These are phyloP conservation scores for Tenrec ecaudatus DNA, from an alignment of 2,113 vertebrate species.

Conservation along the genomic window DNA sequence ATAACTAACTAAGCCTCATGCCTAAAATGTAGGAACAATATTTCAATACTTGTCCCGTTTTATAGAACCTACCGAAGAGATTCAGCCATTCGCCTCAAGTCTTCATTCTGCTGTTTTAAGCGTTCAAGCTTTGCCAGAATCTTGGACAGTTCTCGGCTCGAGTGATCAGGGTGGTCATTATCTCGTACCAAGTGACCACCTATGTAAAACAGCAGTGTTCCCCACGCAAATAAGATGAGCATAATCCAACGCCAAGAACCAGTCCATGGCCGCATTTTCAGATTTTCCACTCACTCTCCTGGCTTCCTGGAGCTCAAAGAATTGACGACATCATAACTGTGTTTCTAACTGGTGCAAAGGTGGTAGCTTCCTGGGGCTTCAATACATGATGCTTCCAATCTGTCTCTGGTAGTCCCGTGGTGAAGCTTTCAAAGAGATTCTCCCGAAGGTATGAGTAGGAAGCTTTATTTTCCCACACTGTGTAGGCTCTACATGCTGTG, in stretches of 20 bases:
- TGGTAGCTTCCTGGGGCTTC: slow-evolving; percentile 74
- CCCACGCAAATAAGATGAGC: slow-evolving; percentile 99
- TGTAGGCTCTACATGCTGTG: slow-evolving; percentile 82
- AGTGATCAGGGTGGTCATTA: slow-evolving; percentile 96
- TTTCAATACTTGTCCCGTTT: not conserved
- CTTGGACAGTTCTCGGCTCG: slow-evolving; percentile 97
- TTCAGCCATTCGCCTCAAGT: slow-evolving; percentile 97
- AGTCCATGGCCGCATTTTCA: slow-evolving; percentile 99
- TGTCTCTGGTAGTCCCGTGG: slow-evolving; percentile 54
- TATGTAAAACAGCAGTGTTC: slow-evolving; percentile 98
- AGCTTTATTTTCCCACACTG: slow-evolving; percentile 72
- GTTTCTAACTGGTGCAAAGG: slow-evolving; percentile 68
- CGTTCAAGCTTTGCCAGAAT: slow-evolving; percentile 98
- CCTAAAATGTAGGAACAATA: slow-evolving; percentile 30
- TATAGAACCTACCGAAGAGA: slow-evolving; percentile 93
- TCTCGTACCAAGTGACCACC: slow-evolving; percentile 98
- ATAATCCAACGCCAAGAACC: slow-evolving; percentile 99
- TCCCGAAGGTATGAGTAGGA: slow-evolving; percentile 60
- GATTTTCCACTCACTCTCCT: slow-evolving; percentile 85
- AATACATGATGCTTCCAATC: slow-evolving; percentile 82
- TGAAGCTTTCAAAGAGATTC: slow-evolving; percentile 73
- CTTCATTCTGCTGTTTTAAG: slow-evolving; percentile 99
- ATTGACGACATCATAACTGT: slow-evolving; percentile 84
- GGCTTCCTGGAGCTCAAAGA: slow-evolving; percentile 85
- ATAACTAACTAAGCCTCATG: not conserved